A percentile compares a stretch with the other conserved stretches of the same genome.
phyloP scores from a whole-genome alignment of 2,113 vertebrate species.

The Pleuronectes platessa region DNA sequence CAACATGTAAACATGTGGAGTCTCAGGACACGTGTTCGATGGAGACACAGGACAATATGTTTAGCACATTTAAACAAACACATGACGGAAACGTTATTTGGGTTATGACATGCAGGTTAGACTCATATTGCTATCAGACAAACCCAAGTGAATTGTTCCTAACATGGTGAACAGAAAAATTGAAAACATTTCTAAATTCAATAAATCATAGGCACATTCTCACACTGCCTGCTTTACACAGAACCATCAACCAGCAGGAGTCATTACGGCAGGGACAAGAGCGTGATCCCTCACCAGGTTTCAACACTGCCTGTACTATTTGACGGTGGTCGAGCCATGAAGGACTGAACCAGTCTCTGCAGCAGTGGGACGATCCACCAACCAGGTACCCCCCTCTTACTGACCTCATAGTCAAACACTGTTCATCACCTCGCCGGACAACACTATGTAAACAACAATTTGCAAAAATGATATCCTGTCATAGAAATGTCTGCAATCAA shows the following conservation, averaged over 20 bases:
- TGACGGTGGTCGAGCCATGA: no score
- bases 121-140: background rate
- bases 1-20: background rate
- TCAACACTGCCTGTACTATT: no score
- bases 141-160: background rate
- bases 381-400: background rate
- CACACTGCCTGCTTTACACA: background rate
- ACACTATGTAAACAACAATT: background rate
- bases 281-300: background rate
- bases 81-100: background rate
- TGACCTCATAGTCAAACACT: background rate
- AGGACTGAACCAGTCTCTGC: background rate
- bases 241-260: background rate
- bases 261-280: background rate
- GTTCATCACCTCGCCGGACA: background rate
- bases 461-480: background rate
- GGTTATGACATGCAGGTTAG: conserved; percentile 3
- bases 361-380: background rate
- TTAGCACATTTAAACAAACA: background rate
- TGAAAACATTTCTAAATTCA: background rate
- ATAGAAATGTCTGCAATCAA: background rate
- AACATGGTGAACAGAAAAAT: no score
- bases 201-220: background rate
- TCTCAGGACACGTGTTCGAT: background rate
- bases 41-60: background rate